Conservation (phyloP, 1,140 invertebrate species). For the Acromyrmex echinatior region DNA sequence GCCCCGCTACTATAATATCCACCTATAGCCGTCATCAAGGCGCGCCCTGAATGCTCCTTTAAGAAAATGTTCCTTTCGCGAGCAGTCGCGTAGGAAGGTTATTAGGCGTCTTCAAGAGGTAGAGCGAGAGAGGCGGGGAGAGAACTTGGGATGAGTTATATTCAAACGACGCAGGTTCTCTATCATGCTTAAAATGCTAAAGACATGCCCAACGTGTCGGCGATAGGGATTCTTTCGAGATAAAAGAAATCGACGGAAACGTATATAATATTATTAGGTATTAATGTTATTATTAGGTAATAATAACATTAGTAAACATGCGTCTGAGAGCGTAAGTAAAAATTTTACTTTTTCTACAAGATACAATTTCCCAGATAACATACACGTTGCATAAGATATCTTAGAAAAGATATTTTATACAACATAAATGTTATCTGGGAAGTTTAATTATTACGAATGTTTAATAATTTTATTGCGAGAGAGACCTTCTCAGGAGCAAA, state of each 20-base stretch:
- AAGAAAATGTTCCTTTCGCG: slow-evolving; percentile 76
- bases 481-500: no score
- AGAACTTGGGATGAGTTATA: slow-evolving; percentile 31
- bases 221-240: slow-evolving; percentile 24
- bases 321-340: background rate
- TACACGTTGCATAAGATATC: no score
- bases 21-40: slow-evolving; percentile 72
- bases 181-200: slow-evolving; percentile 60
- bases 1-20: slow-evolving; percentile 72
- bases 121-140: background rate
- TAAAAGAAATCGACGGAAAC: background rate
- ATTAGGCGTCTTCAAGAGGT: slow-evolving; percentile 66
- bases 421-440: no score
- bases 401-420: no score
- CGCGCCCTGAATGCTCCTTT: slow-evolving; percentile 76
- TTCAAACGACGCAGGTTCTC: slow-evolving; percentile 70
- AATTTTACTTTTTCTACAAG: background rate
- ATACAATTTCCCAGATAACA: no score
- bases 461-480: background rate
- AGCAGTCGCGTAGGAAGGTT: slow-evolving; percentile 63
- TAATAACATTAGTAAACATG: slow-evolving; percentile 6
- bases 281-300: background rate
- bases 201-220: slow-evolving; percentile 12
- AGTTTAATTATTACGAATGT: background rate
- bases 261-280: background rate